phyloP scores from a whole-genome alignment of 2,797 vertebrate species.

The Otus scops region DNA sequence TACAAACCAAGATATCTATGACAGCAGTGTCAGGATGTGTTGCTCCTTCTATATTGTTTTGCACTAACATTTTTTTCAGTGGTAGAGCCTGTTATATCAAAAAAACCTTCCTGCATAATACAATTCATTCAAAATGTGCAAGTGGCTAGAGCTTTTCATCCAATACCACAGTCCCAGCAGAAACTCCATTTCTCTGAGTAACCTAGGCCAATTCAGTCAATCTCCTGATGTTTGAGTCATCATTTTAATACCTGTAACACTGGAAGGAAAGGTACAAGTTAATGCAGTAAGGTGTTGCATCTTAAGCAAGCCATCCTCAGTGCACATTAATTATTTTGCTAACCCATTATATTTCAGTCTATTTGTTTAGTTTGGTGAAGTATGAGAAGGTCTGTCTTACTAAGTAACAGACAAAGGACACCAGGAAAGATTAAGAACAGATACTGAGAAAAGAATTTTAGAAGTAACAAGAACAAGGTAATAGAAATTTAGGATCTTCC shows the following conservation, averaged over 20 bases:
- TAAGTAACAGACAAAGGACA: background rate
- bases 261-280: background rate
- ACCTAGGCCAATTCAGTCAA: background rate
- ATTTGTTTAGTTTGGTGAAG: background rate
- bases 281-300: background rate
- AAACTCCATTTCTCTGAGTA: background rate
- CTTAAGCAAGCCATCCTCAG: background rate
- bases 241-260: background rate
- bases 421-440: background rate
- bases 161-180: background rate
- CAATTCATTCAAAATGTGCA: background rate
- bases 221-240: background rate
- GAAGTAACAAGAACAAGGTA: background rate
- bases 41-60: background rate
- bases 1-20: background rate
- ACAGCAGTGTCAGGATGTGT: background rate
- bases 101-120: background rate
- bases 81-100: background rate
- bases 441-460: background rate
- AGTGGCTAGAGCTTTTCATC: background rate
- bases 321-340: background rate
- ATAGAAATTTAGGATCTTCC: background rate
- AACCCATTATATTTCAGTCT: background rate
- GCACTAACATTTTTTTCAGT: background rate
- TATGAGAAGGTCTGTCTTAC: background rate